Conservation (phyloP, 1,140 invertebrate genomes). For the Caligus rogercresseyi region DNA sequence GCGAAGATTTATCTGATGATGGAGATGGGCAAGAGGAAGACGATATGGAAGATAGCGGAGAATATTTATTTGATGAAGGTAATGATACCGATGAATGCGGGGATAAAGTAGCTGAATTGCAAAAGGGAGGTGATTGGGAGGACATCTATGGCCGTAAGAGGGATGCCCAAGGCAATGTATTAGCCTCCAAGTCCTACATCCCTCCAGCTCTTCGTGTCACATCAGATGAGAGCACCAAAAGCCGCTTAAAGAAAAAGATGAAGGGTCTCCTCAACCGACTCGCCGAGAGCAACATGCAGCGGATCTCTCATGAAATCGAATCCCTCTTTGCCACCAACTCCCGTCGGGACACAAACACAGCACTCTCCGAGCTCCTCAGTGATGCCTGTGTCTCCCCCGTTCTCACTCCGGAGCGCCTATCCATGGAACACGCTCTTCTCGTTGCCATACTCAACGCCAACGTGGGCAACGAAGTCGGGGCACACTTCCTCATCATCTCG, state of each 20-base stretch:
- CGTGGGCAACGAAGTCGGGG: conserved; percentile 57
- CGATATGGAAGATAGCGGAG: conserved; percentile 9
- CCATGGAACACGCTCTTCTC: conserved; percentile 64
- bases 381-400: conserved; percentile 32
- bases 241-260: conserved; percentile 28
- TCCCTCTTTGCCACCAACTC: conserved; percentile 48
- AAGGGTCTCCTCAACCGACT: conserved; percentile 69
- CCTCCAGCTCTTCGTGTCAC: conserved; percentile 52
- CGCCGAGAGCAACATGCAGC: conserved; percentile 68
- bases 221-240: conserved; percentile 30
- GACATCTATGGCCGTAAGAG: conserved; percentile 21
- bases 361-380: conserved; percentile 32
- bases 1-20: not conserved
- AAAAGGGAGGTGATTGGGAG: conserved; percentile 8
- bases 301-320: conserved; percentile 46
- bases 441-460: conserved; percentile 70
- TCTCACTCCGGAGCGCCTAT: conserved; percentile 52
- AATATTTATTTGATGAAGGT: not conserved
- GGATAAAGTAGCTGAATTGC: not conserved
- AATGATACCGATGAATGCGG: not conserved
- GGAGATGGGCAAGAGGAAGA: not conserved
- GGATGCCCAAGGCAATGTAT: conserved; percentile 10
- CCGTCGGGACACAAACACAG: conserved; percentile 58
- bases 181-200: conserved; percentile 44
- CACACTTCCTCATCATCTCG: conserved; percentile 13